Evolutionary conservation across 2,113 vertebrate genomes (phyloP), one percentile per base, ranked within the genome.

Genomic region (Apus apus): DNA sequence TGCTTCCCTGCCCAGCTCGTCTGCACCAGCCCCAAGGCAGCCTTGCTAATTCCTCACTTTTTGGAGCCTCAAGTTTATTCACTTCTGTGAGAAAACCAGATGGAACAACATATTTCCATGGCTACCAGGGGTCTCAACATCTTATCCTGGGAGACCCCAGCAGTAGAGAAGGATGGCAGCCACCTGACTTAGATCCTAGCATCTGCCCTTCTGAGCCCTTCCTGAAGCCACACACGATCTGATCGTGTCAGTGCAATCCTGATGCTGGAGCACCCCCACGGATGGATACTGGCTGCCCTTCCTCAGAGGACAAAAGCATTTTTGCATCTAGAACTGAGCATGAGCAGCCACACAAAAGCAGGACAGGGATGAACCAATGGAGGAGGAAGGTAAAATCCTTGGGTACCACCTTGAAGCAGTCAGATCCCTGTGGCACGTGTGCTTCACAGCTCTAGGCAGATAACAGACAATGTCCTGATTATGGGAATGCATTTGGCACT

Each of bases 391-490:
- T 38, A 2, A 80, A 87, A 84, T 45, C 74, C 93, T 79, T 0
- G 3, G 90, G 78, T 11, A 26, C 11, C 70, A 2, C 67, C 65
- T 2, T n/a, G 88, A 36, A 88, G 90, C 70, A 32, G 61, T 57
- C 78, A 60, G 51, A 11, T 84, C 92, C 85, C 74, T 1, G 11
- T 18, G 78, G 86, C 81, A 88, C 65, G 8, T 1, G 56, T 25
- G 65, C 53, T 58, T 19, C 1, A 7, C 45, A 38, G 65, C 53
- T 62, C 19, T 2, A 18, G 64, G 85, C 79, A 94, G 85, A 94
- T 89, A 93, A 85, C 57, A 67, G n/a, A 94, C 81, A 94, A 94
- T 87, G 27, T 29, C 13, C 53, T 27, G 86, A 62, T 84, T 75
- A 81, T 46, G 66, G 75, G 81, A 64, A 79, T 50, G 87, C 46